These are phyloP conservation scores for Amaurobius ferox DNA, from an alignment of 2,888 invertebrate genomes.

Conservation along the genomic window DNA sequence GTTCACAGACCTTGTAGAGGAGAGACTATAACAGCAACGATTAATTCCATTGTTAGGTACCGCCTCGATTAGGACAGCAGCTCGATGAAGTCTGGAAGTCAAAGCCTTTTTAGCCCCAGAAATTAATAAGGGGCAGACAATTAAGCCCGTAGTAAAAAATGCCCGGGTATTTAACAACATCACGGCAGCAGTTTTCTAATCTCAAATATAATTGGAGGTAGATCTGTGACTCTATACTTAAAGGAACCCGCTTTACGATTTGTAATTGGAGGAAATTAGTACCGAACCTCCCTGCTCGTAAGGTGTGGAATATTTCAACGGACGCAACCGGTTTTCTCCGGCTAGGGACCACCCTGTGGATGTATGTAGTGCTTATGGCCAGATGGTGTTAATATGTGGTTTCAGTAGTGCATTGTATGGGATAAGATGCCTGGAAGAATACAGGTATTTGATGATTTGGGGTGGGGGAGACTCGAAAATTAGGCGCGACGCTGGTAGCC, in stretches of 20 bases:
- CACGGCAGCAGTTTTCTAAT: conserved; percentile 27
- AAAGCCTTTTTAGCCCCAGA: conserved; percentile 61
- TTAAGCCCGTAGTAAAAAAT: conserved; percentile 25
- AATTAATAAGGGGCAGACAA: conserved; percentile 55
- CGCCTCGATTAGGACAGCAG: background rate
- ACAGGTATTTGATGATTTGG: background rate
- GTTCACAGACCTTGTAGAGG: too few relatives aligned
- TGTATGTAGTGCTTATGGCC: conserved; percentile 16
- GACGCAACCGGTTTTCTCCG: conserved; percentile 38
- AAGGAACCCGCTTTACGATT: conserved; percentile 34
- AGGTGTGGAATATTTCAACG: conserved; percentile 50
- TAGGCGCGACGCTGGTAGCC: background rate
- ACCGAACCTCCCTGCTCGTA: conserved; percentile 58
- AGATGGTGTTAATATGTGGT: conserved; percentile 53
- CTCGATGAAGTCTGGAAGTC: conserved; percentile 56
- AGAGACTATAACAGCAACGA: background rate
- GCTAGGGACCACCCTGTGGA: conserved; percentile 53
- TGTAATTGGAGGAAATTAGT: conserved; percentile 66
- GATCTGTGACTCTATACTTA: conserved; percentile 53
- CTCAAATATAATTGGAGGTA: conserved; percentile 42
- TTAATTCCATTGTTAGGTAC: conserved; percentile 2
- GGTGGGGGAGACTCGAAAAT: background rate
- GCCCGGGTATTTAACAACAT: conserved; percentile 58
- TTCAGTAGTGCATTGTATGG: conserved; percentile 33
- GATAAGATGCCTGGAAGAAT: background rate